Evolutionary conservation across 2,888 invertebrate genomes (phyloP).

Genomic region (Pardosa pseudoannulata): DNA sequence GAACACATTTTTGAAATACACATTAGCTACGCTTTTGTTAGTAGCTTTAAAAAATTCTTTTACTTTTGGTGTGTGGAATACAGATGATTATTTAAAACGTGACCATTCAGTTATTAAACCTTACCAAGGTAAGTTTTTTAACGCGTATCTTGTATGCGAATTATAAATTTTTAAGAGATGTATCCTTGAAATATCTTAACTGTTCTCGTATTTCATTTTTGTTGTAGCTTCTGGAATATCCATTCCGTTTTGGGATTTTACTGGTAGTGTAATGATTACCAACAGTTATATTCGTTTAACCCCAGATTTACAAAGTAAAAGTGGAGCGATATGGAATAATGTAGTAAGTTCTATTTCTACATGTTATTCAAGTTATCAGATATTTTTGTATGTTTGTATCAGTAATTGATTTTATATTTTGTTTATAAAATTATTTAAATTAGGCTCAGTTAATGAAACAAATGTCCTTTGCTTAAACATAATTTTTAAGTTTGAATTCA

Average conservation of each 20-base stretch:
- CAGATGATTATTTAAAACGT: conserved; percentile 81
- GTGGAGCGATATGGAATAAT: conserved; percentile 95
- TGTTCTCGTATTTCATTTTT: not conserved
- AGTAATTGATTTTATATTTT: too few relatives aligned
- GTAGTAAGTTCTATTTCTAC: conserved; percentile 85
- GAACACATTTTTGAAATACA: conserved; percentile 1
- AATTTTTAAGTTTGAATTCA: too few relatives aligned
- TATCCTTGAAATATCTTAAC: too few relatives aligned
- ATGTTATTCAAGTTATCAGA: too few relatives aligned
- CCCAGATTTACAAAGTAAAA: conserved; percentile 92
- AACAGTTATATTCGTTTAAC: conserved; percentile 95
- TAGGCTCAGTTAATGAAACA: too few relatives aligned
- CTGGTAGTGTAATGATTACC: conserved; percentile 96
- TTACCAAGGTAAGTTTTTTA: conserved; percentile 89
- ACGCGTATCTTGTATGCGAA: conserved; percentile 74
- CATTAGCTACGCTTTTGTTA: not conserved
- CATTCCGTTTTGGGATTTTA: conserved; percentile 91
- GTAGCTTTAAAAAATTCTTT: conserved; percentile 15
- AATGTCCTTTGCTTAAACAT: too few relatives aligned
- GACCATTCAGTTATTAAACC: conserved; percentile 97
- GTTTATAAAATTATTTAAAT: too few relatives aligned
- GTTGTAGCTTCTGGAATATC: conserved; percentile 84
- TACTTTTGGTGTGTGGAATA: conserved; percentile 63
- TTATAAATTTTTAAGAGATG: too few relatives aligned
- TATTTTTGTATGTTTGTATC: too few relatives aligned